Base-by-base conservation (phyloP, 2,888 invertebrate species). In the Eupeodes latifasciatus region DNA sequence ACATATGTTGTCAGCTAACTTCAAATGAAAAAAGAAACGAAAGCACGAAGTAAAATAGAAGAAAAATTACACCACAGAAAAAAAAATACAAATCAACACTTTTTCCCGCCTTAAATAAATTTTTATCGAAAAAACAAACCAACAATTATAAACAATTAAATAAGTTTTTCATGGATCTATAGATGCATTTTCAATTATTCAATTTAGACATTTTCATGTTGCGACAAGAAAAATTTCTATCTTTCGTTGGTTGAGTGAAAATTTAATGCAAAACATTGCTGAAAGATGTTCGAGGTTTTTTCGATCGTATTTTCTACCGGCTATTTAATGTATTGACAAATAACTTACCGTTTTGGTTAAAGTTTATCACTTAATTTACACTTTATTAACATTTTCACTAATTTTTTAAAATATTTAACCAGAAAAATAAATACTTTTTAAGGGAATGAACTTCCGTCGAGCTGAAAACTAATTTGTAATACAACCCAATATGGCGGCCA, bases 401-500 rank as follows among this genome's bases (percentile, higher is more conserved):
- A 74, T 53, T 88, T 77, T 81, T 71, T 19, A 53, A 74, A n/a
- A 14, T 67, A 69, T 81, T 78, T 78, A 67, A 85, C 67, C 71
- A 34, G 74, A 49, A 57, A 78, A 85, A 78, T 78, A 74, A 64
- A 71, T 57, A 75, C 6, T 57, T 84, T 74, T 53, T 67, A 51
- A 53, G 44, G 66, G 78, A 75, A 53, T 75, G 57, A 78, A 75
- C 69, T 78, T 81, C 34, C 71, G 62, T 59, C 57, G 74, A 64
- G 36, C 67, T 75, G 87, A 87, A 78, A 81, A 74, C 74, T 88
- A 49, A 85, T 78, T 85, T 85, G 74, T 75, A 71, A 62, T 36
- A 75, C 59, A 78, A 75, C 76, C 80, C 88, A 88, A 88, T 85
- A 88, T 88, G 88, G 88, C 88, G 85, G 88, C 88, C 62, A 27